A percentile compares a stretch with the other conserved stretches of the same genome.
phyloP scores from a whole-genome alignment of 2,888 invertebrate genomes.

The Steinernema scapterisci region DNA sequence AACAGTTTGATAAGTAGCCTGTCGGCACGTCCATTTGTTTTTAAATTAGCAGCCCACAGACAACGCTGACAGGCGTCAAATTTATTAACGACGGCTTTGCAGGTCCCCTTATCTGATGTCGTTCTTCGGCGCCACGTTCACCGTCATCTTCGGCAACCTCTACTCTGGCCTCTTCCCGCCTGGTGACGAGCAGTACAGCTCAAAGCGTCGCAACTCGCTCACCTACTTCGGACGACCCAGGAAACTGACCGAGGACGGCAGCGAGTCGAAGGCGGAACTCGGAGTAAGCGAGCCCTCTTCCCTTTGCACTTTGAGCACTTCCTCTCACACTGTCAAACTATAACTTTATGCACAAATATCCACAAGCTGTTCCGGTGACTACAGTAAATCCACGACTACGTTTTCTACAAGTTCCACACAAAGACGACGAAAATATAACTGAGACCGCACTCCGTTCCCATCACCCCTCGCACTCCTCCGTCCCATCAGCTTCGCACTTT shows the following conservation, averaged over 20 bases:
- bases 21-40: no score
- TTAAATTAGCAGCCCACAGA: no score
- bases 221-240: conserved; percentile 25
- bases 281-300: conserved; percentile 16
- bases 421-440: no score
- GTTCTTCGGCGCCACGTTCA: conserved; percentile 21
- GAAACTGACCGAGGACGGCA: conserved; percentile 16
- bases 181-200: conserved; percentile 15
- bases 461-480: no score
- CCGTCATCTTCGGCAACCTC: conserved; percentile 31
- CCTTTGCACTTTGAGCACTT: neutral
- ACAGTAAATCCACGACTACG: no score
- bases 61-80: no score
- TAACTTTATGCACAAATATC: conserved; percentile 9
- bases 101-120: conserved; percentile 25
- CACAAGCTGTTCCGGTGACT: no score
- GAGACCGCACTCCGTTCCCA: no score
- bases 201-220: conserved; percentile 20
- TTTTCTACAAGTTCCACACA: no score
- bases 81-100: neutral
- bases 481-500: no score
- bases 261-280: conserved; percentile 26
- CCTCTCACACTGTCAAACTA: conserved; percentile 9
- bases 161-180: conserved; percentile 1
- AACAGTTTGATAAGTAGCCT: no score